These are phyloP conservation scores for Tenodera sinensis DNA, from an alignment of 2,888 invertebrate species.

Conservation along the genomic window DNA sequence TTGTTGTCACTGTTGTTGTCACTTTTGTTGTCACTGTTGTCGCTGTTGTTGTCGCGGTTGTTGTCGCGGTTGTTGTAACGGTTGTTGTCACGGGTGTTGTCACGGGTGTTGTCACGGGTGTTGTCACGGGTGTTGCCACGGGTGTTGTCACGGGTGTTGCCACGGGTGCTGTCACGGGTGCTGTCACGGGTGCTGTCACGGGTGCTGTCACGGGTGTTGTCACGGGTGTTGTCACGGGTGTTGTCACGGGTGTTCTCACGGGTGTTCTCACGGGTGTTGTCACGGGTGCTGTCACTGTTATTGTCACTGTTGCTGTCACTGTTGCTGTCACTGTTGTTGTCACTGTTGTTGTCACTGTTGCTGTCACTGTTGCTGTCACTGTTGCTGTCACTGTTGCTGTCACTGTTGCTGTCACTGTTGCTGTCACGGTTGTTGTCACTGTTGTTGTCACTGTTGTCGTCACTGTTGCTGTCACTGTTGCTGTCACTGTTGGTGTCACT, in stretches of 20 bases:
- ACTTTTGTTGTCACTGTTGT: background rate
- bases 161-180: too few relatives aligned
- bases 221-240: background rate
- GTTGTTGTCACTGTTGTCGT: background rate
- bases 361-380: background rate
- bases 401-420: background rate
- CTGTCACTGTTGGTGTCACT: too few relatives aligned
- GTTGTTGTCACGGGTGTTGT: background rate
- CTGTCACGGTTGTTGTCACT: too few relatives aligned
- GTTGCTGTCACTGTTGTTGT: background rate
- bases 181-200: too few relatives aligned
- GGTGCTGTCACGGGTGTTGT: too few relatives aligned
- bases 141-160: too few relatives aligned
- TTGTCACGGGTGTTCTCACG: background rate
- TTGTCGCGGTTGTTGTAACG: too few relatives aligned
- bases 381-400: background rate
- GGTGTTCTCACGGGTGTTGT: background rate
- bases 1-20: background rate
- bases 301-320: background rate
- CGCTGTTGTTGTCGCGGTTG: background rate
- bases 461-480: background rate
- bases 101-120: background rate
- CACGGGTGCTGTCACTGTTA: constrained; percentile 4
- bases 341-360: background rate
- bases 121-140: too few relatives aligned